Evolutionary conservation across 2,888 invertebrate species (phyloP), one percentile per base, ranked within the genome.

Genomic region (Teleogryllus oceanicus): DNA sequence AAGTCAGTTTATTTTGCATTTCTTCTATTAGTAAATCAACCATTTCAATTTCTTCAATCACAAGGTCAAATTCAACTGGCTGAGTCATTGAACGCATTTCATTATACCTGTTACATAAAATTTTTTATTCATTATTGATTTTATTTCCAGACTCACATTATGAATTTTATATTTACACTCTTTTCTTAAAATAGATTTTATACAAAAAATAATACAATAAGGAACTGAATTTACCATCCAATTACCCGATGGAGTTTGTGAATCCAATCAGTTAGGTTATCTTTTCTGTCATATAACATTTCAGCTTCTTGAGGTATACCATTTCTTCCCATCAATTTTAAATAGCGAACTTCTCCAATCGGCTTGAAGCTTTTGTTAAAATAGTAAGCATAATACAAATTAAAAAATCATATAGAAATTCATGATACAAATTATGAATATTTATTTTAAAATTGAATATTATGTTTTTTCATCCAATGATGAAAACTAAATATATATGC

Each of bases 341-440:
- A 89, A 84, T 95, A 96, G 80, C 93, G 92, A 51, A 94, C 93
- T 88, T 97, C 96, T 79, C 93, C n/a, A 97, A 87, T 20, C 89
- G 83, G 92, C 91, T 76, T 90, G 90, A 75, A 97, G 88, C 92
- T 93, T 87, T 86, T 76, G 5, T 20, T 5, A 21, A 74, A 5
- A 20, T 74, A 75, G 12, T 75, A 24, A 75, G 10, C 24, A 13
- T n/a, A 21, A 75, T 75, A 75, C 5, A 10, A 24, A 21, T 18
- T 21, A 20, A 24, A 16, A 21, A 76, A 21, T 16, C 13, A 18
- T 37, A 76, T 76, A 11, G 37, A n/a, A 20, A 21, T 76, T 4
- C 20, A 24, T 24, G 2, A 21, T 21, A 76, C 18, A 74, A 20
- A 24, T 75, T 75, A 4, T 75, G 10, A 75, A 18, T 62, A 16